A percentile compares a stretch with the other conserved stretches of the same genome.
Evolutionary conservation across 2,113 vertebrate species (phyloP).

Genomic region (Ptychochromis oligacanthus): DNA sequence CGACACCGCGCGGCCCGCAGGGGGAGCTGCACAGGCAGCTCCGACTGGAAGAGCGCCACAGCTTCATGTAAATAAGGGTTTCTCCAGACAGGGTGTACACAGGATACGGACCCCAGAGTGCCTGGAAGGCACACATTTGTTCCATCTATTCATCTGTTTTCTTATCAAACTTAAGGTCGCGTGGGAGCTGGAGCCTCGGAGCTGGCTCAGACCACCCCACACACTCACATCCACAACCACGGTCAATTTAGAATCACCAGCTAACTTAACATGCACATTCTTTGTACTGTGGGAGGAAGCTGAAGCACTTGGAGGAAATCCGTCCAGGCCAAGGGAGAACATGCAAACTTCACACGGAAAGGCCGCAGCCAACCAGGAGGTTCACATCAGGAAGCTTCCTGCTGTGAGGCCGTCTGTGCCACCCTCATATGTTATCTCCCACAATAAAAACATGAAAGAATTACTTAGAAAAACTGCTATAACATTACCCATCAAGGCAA

Average conservation of each 20-base stretch:
- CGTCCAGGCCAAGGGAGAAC: not conserved
- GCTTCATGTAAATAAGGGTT: not conserved
- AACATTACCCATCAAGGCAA: not conserved
- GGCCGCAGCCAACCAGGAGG: not conserved
- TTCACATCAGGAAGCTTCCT: not conserved
- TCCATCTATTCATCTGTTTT: not conserved
- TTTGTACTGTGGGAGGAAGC: not conserved
- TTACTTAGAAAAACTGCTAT: not conserved
- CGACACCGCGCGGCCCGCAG: conserved; percentile 2
- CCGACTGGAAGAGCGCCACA: not conserved
- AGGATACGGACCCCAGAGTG: not conserved
- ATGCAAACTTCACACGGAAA: not conserved
- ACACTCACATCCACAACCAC: not conserved
- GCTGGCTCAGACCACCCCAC: not conserved
- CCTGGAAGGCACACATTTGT: too few relatives aligned
- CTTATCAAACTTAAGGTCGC: not conserved
- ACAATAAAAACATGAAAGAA: not conserved
- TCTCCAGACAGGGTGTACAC: not conserved
- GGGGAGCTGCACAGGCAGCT: not conserved
- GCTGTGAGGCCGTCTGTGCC: not conserved
- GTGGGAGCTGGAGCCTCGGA: not conserved
- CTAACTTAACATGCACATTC: not conserved
- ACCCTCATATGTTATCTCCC: not conserved
- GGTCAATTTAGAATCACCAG: not conserved
- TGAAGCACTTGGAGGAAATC: not conserved